Conservation (phyloP, 2,888 invertebrate genomes). For the Luperina nickerlii region DNA sequence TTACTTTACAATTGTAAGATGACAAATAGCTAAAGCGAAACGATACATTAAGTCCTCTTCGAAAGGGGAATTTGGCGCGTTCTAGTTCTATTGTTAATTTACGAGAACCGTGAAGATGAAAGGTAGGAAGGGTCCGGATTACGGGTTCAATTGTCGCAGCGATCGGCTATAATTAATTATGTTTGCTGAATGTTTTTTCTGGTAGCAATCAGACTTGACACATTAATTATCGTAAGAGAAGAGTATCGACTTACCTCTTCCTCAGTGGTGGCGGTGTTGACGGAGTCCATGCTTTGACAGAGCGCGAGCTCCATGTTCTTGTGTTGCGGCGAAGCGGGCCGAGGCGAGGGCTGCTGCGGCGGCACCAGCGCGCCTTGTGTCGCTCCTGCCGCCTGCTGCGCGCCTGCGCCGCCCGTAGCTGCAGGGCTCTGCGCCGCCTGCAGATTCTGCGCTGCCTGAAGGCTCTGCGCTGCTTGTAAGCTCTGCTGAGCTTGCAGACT, state of each 20-base stretch:
- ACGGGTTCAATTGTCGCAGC: constrained; percentile 57
- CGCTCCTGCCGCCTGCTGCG: constrained; percentile 83
- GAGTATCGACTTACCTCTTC: constrained; percentile 96
- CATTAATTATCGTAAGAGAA: background rate
- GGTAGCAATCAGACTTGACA: constrained; percentile 2
- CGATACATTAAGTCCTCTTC: constrained; percentile 80
- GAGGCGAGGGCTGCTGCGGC: constrained; percentile 87
- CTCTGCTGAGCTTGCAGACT: constrained; percentile 77
- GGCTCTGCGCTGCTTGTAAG: constrained; percentile 79
- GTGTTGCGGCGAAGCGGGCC: constrained; percentile 84
- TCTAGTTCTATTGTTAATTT: constrained; percentile 75
- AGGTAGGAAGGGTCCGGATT: constrained; percentile 62
- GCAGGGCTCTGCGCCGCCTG: constrained; percentile 81
- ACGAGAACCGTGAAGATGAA: constrained; percentile 63
- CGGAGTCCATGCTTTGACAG: constrained; percentile 99
- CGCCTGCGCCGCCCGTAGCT: constrained; percentile 83
- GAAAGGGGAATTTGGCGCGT: constrained; percentile 72
- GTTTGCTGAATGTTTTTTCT: constrained; percentile 22
- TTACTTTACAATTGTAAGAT: constrained; percentile 83
- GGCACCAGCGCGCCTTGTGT: constrained; percentile 86
- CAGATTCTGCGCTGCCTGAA: constrained; percentile 75
- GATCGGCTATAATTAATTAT: constrained; percentile 55
- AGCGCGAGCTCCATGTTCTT: constrained; percentile 92
- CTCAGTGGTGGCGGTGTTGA: constrained; percentile 98
- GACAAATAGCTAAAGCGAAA: constrained; percentile 84